Evolutionary conservation across 2,797 vertebrate species (phyloP).

Genomic region (Sebastolobus alascanus): DNA sequence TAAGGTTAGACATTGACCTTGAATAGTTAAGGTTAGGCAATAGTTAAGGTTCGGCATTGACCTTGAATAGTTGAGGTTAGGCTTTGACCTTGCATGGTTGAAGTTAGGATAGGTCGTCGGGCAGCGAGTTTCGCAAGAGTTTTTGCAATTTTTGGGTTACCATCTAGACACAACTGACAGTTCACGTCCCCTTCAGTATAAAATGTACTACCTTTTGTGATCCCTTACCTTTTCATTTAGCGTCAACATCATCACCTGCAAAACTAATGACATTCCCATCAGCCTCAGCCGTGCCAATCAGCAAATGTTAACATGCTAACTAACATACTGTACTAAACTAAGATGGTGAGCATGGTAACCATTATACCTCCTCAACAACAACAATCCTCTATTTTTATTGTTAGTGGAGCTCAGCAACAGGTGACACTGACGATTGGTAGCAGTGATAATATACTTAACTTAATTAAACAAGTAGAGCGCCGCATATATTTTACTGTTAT

Average conservation of each 20-base stretch:
- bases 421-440: neutral
- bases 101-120: no score
- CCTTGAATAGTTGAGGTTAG: no score
- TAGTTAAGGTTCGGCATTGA: no score
- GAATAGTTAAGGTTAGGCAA: no score
- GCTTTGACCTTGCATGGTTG: no score
- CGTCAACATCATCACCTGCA: neutral
- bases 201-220: neutral
- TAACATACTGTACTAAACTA: neutral
- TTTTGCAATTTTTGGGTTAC: no score
- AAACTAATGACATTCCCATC: neutral
- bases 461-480: constrained; percentile 5
- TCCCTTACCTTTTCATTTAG: neutral
- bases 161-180: no score
- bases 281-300: neutral
- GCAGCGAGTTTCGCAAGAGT: no score
- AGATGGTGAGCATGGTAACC: neutral
- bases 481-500: constrained; percentile 37
- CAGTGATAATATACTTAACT: neutral
- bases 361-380: neutral
- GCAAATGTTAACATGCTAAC: neutral
- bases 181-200: no score
- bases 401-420: neutral
- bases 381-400: neutral
- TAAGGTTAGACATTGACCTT: no score